Conservation (phyloP, 2,113 vertebrate species). For the Spermophilus dauricus region DNA sequence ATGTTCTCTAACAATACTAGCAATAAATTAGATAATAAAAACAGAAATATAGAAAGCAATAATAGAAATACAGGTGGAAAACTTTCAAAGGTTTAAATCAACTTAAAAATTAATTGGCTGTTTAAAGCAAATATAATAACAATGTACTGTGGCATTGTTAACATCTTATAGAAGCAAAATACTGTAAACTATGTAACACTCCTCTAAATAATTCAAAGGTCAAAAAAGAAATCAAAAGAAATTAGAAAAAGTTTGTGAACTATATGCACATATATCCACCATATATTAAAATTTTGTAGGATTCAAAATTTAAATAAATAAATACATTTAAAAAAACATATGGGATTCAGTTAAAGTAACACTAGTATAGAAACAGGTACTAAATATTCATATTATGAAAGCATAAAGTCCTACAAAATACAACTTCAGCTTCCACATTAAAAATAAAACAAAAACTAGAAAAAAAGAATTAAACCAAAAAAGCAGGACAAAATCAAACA, state of each 20-base stretch:
- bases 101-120: neutral
- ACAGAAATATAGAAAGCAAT: neutral
- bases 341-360: neutral
- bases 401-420: neutral
- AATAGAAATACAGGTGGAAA: neutral
- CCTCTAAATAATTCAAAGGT: neutral
- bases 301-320: neutral
- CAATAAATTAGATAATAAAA: neutral
- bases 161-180: neutral
- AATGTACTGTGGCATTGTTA: neutral
- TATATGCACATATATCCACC: neutral
- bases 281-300: neutral
- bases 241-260: neutral
- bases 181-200: neutral
- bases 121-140: neutral
- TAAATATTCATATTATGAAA: neutral
- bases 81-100: neutral
- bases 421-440: neutral
- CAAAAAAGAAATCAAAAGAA: constrained; percentile 32
- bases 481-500: neutral
- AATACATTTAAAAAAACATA: too few relatives aligned
- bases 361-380: neutral
- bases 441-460: neutral
- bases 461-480: neutral
- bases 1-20: neutral